Base-by-base conservation (phyloP, 2,797 vertebrate species). In the Sternarchorhynchus goeldii region DNA sequence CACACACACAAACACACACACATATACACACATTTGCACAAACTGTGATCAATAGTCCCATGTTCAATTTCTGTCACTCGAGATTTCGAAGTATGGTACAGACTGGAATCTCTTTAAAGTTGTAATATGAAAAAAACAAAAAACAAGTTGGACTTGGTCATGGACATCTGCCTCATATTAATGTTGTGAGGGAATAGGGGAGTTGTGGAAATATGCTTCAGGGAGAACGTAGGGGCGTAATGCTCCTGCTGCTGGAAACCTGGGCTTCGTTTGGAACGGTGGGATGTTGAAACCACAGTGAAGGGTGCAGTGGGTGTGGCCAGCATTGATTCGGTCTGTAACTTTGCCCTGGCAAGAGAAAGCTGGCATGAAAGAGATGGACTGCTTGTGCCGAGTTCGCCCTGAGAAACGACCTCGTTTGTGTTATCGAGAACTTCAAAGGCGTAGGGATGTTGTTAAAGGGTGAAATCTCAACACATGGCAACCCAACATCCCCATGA, bases 91-190 rank as follows among this genome's bases (percentile, higher is more conserved):
- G 72, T 87, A 90, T 34, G 34, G 45, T 45, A 69, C 18, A 8
- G 60, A 10, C 53, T 81, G 60, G 85, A 85, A 86, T 68, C 79
- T 82, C 83, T 84, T 87, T 83, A 87, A 86, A 77, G 83, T 78
- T 73, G 77, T 78, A 80, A 79, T 82, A 88, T 64, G 86, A 81
- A 87, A 88, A 89, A 83, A 87, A 88, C 10, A 41, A 41, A 41
- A 7, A 41, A 87, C 88, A 87, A 84, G 80, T 81, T 88, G 87
- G 83, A 88, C 85, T 82, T 81, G 84, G 90, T 88, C 87, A 86
- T 87, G 88, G 91, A 91, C 90, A 91, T 90, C 90, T 91, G 90
- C 89, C 87, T 89, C 83, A 85, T 86, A 88, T 90, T 91, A 92
- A 92, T 92, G 92, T 87, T 91, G 88, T 86, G 85, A 88, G 89